Evolutionary conservation across 92 coral and sea anemone species (phyloP).

Genomic region (Pocillopora grandis): DNA sequence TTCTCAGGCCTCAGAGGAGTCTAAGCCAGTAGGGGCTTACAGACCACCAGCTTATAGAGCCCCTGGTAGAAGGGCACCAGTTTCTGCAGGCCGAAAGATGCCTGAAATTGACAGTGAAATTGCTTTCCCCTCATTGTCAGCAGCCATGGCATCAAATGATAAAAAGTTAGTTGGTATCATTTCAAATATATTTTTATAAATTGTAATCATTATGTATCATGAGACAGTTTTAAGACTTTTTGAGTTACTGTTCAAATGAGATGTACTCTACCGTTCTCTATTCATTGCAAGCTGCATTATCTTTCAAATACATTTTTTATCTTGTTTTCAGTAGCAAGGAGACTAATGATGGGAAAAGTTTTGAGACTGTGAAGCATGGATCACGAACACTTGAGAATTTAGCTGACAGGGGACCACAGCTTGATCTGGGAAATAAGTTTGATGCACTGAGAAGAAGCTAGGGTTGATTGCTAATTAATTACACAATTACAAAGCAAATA

Average conservation of each 20-base stretch:
- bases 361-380: constrained; percentile 95
- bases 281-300: neutral
- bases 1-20: constrained; percentile 43
- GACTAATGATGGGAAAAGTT: constrained; percentile 63
- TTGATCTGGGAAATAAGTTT: constrained; percentile 92
- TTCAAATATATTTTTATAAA: neutral
- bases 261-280: neutral
- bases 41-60: constrained; percentile 89
- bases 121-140: constrained; percentile 91
- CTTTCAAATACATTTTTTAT: neutral
- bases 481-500: neutral
- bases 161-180: constrained; percentile 60
- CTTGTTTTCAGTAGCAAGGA: constrained; percentile 61
- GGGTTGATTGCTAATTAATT: neutral
- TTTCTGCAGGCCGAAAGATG: constrained; percentile 60
- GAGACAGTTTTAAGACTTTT: too few species aligned
- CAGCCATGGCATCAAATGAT: constrained; percentile 62
- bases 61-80: constrained; percentile 62
- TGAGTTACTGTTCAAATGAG: neutral
- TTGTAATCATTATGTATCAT: too few species aligned
- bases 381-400: constrained; percentile 80
- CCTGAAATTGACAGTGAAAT: constrained; percentile 95
- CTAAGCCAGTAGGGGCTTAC: constrained; percentile 81
- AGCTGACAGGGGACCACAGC: constrained; percentile 71
- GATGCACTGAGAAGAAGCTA: constrained; percentile 89